Conservation (phyloP, 2,888 invertebrate genomes). For the Plagodis dolabraria region DNA sequence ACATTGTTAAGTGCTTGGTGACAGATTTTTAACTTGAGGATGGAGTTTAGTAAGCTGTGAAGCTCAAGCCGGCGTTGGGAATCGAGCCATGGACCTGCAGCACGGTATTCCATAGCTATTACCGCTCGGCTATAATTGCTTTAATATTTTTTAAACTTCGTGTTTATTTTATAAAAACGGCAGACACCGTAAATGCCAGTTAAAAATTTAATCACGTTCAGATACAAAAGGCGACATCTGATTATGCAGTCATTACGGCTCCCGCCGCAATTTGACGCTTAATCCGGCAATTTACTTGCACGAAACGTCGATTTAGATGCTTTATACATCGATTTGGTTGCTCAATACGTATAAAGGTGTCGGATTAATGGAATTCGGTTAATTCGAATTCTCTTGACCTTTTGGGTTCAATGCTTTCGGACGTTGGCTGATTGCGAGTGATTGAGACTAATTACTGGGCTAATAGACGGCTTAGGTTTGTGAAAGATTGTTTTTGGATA, state of each 20-base stretch:
- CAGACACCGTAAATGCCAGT: no score
- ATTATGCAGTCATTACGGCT: constrained; percentile 54
- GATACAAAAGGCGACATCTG: constrained; percentile 37
- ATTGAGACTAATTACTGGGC: constrained; percentile 9
- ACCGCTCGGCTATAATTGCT: no score
- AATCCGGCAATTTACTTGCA: constrained; percentile 52
- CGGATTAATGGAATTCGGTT: constrained; percentile 22
- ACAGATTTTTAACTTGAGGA: no score
- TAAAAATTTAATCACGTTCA: constrained; percentile 28
- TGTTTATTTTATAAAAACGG: no score
- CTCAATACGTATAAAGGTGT: constrained; percentile 20
- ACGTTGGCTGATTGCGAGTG: constrained; percentile 15
- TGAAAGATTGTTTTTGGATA: not conserved
- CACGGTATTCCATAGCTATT: no score
- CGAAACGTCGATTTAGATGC: constrained; percentile 10
- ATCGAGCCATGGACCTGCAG: no score
- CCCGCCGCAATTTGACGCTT: constrained; percentile 46
- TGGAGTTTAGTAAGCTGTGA: no score
- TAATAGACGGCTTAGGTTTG: constrained; percentile 1
- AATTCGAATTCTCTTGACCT: constrained; percentile 25
- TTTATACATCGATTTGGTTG: constrained; percentile 1
- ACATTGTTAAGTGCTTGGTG: no score
- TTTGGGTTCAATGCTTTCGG: constrained; percentile 14
- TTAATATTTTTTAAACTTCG: no score
- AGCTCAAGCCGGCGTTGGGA: no score